phyloP scores from a whole-genome alignment of 2,797 vertebrate species.

The Acestrorhynchus altus region DNA sequence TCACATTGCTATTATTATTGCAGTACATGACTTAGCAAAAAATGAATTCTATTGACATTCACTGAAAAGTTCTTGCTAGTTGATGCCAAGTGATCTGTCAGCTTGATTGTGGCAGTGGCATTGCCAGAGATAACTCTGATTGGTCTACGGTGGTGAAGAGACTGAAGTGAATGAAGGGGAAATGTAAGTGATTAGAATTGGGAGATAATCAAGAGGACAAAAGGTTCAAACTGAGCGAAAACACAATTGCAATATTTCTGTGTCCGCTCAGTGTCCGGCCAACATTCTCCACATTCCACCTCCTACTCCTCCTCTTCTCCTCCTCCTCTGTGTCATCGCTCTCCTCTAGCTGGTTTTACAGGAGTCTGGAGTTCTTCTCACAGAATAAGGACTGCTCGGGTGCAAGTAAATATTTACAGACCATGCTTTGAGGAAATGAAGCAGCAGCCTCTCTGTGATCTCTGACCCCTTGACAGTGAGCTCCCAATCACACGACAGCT shows the following conservation, averaged over 20 bases:
- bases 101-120: too few relatives aligned
- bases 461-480: constrained; percentile 33
- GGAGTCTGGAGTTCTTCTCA: constrained; percentile 50
- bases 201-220: constrained; percentile 15
- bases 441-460: constrained; percentile 23
- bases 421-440: constrained; percentile 43
- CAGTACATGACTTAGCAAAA: too few relatives aligned
- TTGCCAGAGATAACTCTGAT: too few relatives aligned
- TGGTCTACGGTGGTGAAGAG: background rate
- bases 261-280: constrained; percentile 43
- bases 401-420: constrained; percentile 68
- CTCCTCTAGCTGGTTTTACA: constrained; percentile 55
- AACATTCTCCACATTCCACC: constrained; percentile 54
- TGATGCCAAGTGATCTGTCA: too few relatives aligned
- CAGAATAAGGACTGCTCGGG: constrained; percentile 59
- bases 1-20: too few relatives aligned
- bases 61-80: too few relatives aligned
- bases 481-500: constrained; percentile 44
- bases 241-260: constrained; percentile 58
- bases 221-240: constrained; percentile 17
- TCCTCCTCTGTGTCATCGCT: constrained; percentile 51
- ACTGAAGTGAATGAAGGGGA: background rate
- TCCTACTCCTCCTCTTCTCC: constrained; percentile 12
- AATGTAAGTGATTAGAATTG: background rate
- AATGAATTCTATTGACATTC: too few relatives aligned